Percentiles rank a stretch among this genome's conserved stretches.
phyloP scores from a whole-genome alignment of 2,797 vertebrate species.

The Microctenopoma lineatum region DNA sequence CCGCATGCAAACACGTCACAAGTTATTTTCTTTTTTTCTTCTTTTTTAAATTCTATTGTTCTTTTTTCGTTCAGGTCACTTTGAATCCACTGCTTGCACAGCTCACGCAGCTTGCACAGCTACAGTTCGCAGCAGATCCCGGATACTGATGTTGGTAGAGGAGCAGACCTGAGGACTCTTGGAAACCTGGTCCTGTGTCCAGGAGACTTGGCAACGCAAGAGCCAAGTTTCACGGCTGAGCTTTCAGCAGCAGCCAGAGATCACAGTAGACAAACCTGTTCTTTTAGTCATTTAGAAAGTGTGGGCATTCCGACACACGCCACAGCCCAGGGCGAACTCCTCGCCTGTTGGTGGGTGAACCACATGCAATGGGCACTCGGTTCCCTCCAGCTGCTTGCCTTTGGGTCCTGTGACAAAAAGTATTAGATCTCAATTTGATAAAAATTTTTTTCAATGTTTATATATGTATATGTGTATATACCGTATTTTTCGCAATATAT shows the following conservation, averaged over 20 bases:
- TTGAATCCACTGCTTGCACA: constrained; percentile 61
- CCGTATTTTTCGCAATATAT: no score
- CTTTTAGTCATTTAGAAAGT: constrained; percentile 90
- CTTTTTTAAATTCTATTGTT: constrained; percentile 59
- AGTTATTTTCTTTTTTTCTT: constrained; percentile 74
- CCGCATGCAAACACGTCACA: constrained; percentile 99
- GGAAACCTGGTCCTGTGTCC: constrained; percentile 70
- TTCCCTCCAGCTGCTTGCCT: constrained; percentile 98
- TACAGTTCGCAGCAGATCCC: constrained; percentile 49
- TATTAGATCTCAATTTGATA: neutral
- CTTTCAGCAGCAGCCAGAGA: constrained; percentile 67
- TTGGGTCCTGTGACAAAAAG: constrained; percentile 89
- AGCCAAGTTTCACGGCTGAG: constrained; percentile 65
- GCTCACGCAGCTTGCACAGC: constrained; percentile 35
- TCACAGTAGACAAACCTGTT: constrained; percentile 79
- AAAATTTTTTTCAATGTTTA: neutral
- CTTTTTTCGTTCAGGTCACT: constrained; percentile 65
- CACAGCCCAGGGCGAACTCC: constrained; percentile 98
- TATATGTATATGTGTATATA: no score
- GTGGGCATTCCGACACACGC: constrained; percentile 99
- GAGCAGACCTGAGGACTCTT: constrained; percentile 71
- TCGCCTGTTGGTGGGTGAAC: constrained; percentile 98
- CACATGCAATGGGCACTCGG: constrained; percentile 98
- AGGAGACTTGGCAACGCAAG: constrained; percentile 59
- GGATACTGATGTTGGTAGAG: constrained; percentile 65